Conservation (phyloP, 2,888 invertebrate genomes). For the Lingula anatina region DNA sequence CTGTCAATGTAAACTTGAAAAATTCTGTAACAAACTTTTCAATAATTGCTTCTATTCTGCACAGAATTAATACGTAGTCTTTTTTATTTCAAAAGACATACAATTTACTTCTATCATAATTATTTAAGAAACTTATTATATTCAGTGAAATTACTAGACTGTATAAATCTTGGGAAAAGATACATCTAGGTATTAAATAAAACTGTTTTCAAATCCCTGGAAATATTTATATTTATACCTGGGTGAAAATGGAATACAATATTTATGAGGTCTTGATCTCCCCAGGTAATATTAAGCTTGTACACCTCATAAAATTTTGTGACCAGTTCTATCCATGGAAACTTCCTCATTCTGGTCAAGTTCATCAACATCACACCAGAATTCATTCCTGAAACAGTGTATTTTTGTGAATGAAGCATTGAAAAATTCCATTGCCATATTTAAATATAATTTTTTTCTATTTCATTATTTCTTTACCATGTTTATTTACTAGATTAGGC, state of each 20-base stretch:
- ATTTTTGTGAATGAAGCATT: no score
- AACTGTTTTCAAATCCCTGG: background rate
- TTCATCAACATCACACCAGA: slow-evolving; percentile 98
- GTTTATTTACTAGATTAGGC: no score
- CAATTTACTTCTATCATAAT: no score
- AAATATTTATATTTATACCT: slow-evolving; percentile 51
- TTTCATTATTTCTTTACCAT: no score
- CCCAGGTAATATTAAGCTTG: slow-evolving; percentile 80
- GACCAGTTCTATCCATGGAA: slow-evolving; percentile 80
- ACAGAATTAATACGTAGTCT: background rate
- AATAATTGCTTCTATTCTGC: no score
- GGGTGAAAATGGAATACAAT: slow-evolving; percentile 83
- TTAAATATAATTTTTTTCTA: no score
- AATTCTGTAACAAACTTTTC: background rate
- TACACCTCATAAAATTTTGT: slow-evolving; percentile 80
- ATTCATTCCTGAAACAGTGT: slow-evolving; percentile 89
- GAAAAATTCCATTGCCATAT: no score
- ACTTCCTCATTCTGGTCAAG: slow-evolving; percentile 79
- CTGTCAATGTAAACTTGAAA: no score
- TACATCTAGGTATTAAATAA: no score
- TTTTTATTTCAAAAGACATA: background rate
- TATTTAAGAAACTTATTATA: no score
- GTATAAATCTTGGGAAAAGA: no score
- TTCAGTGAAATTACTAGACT: no score
- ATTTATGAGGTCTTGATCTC: slow-evolving; percentile 95